Evolutionary conservation across 53 echinoderm and acorn worm genomes (phyloP).

Genomic region (Echinarachnius parma): DNA sequence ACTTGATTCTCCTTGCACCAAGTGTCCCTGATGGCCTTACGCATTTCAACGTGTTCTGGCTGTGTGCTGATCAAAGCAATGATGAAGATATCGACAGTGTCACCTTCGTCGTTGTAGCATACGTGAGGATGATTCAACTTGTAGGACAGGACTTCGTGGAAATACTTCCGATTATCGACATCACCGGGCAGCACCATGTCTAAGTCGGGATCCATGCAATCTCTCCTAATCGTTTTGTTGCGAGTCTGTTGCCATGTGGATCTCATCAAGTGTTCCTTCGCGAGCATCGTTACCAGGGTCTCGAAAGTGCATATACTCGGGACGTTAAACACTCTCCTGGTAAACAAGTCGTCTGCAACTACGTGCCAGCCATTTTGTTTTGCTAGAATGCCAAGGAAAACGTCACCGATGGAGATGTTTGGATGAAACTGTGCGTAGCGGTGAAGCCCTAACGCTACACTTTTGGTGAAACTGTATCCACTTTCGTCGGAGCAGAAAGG

Average conservation of each 20-base stretch:
- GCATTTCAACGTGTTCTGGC: conserved; percentile 9
- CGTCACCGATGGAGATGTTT: conserved; percentile 70
- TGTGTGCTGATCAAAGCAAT: conserved; percentile 51
- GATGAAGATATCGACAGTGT: conserved; percentile 30
- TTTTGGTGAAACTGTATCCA: conserved; percentile 13
- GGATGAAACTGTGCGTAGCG: not conserved
- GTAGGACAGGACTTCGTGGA: conserved; percentile 26
- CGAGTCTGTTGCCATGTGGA: conserved; percentile 1
- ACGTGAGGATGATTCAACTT: conserved; percentile 14
- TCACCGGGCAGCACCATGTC: conserved; percentile 41
- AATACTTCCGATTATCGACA: conserved; percentile 30
- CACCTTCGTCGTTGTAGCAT: conserved; percentile 8
- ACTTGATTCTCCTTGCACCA: conserved; percentile 27
- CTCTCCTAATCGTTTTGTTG: conserved; percentile 1
- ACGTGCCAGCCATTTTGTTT: conserved; percentile 59
- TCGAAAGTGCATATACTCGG: conserved; percentile 51
- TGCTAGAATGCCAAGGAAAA: conserved; percentile 61
- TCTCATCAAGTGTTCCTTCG: conserved; percentile 16
- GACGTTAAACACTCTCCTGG: conserved; percentile 33
- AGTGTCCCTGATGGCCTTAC: conserved; percentile 59
- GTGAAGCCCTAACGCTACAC: conserved; percentile 4
- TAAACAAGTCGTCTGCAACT: conserved; percentile 59
- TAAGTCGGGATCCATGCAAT: conserved; percentile 36
- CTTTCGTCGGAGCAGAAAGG: conserved; percentile 45
- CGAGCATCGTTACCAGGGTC: conserved; percentile 59